Conservation (phyloP, 2,888 invertebrate genomes). For the Hydrotaea cyrtoneurina region DNA sequence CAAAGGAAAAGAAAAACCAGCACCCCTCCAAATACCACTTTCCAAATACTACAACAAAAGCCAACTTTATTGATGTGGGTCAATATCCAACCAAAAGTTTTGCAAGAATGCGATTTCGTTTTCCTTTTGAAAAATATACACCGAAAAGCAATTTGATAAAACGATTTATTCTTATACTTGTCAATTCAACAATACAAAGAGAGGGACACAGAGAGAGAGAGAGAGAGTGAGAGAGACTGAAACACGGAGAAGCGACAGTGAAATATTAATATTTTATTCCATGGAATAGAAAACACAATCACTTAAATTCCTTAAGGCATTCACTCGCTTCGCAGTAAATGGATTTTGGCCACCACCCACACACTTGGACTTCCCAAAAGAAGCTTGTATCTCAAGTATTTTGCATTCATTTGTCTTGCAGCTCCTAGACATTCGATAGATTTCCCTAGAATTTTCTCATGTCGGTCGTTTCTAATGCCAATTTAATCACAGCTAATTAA, state of each 20-base stretch:
- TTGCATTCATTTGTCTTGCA: slow-evolving; percentile 11
- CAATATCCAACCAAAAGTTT: slow-evolving; percentile 21
- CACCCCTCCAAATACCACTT: too few species aligned
- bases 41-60: not conserved
- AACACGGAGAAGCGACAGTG: slow-evolving; percentile 9
- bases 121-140: not conserved
- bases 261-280: slow-evolving; percentile 34
- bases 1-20: not conserved
- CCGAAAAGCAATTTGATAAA: slow-evolving; percentile 26
- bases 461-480: not conserved
- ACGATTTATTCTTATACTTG: slow-evolving; percentile 28
- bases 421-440: not conserved
- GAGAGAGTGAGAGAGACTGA: too few species aligned
- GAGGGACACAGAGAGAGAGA: too few species aligned
- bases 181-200: not conserved
- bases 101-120: not conserved
- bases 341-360: too few species aligned
- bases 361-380: too few species aligned
- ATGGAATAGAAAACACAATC: not conserved
- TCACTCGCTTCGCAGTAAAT: too few species aligned
- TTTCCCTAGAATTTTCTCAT: not conserved
- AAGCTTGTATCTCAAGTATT: not conserved
- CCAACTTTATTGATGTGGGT: slow-evolving; percentile 20
- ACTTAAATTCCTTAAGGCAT: not conserved
- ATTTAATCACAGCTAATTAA: slow-evolving; percentile 26